phyloP scores from a whole-genome alignment of 2,797 vertebrate species.

The Poeciliopsis infans region DNA sequence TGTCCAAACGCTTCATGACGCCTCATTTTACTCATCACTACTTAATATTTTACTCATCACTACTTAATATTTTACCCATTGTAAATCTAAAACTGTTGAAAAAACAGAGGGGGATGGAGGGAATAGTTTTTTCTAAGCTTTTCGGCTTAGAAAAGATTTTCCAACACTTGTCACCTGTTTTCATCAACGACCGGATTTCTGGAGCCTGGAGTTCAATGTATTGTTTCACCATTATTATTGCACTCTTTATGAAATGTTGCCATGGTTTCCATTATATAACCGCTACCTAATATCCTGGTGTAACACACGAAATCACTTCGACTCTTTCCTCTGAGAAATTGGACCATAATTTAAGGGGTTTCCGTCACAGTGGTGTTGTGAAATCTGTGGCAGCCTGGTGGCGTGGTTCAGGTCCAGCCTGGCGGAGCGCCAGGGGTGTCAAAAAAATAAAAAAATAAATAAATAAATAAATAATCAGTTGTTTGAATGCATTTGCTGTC shows the following conservation, averaged over 20 bases:
- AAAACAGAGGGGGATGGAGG: too few species aligned
- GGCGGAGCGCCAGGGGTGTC: neutral
- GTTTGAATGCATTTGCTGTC: neutral
- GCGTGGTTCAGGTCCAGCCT: neutral
- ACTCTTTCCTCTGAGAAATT: neutral
- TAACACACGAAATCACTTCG: conserved; percentile 17
- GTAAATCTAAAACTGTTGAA: neutral
- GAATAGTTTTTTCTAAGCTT: too few species aligned
- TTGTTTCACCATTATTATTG: neutral
- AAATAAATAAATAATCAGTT: neutral
- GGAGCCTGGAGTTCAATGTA: conserved; percentile 4
- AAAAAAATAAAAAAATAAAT: neutral
- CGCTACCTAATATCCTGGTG: conserved; percentile 5
- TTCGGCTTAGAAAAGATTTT: too few species aligned
- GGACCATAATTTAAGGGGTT: conserved; percentile 7
- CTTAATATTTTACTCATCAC: neutral
- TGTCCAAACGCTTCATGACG: too few species aligned
- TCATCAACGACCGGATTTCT: neutral
- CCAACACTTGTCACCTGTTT: neutral
- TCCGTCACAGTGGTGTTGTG: neutral
- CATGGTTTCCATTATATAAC: conserved; percentile 23
- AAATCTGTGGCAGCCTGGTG: neutral
- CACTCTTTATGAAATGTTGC: conserved; percentile 6
- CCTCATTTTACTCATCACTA: too few species aligned
- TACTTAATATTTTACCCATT: neutral